phyloP scores from a whole-genome alignment of 2,113 vertebrate genomes.

The Rhineura floridana region DNA sequence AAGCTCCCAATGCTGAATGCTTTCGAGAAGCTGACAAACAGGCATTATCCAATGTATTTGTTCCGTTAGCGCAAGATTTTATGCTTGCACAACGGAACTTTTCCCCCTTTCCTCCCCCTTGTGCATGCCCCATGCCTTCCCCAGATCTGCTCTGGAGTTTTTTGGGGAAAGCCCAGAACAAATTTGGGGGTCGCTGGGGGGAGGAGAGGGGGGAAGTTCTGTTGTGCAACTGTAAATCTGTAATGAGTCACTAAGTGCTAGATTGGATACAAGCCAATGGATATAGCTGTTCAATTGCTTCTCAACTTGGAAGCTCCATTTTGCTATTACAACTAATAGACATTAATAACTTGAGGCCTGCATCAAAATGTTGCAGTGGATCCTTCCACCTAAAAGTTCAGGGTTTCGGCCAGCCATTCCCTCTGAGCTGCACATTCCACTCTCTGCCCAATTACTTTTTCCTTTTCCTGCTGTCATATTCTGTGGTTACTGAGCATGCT shows the following conservation, averaged over 20 bases:
- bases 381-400: neutral
- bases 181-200: no score
- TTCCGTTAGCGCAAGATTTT: no score
- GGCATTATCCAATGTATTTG: no score
- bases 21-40: neutral
- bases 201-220: no score
- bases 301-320: neutral
- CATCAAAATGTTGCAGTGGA: neutral
- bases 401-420: neutral
- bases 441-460: neutral
- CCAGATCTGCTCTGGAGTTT: no score
- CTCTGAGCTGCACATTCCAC: neutral
- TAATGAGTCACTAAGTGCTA: no score
- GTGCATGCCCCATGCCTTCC: no score
- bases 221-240: no score
- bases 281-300: neutral
- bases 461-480: neutral
- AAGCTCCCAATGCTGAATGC: neutral
- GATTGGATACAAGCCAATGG: no score
- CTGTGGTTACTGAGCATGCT: neutral
- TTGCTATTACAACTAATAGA: neutral
- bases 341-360: neutral
- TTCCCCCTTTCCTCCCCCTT: no score
- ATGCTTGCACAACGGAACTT: no score
- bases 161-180: no score